Percentiles rank a stretch among this genome's conserved stretches.
Evolutionary conservation across 2,888 invertebrate genomes (phyloP).

Genomic region (Euphydryas editha): DNA sequence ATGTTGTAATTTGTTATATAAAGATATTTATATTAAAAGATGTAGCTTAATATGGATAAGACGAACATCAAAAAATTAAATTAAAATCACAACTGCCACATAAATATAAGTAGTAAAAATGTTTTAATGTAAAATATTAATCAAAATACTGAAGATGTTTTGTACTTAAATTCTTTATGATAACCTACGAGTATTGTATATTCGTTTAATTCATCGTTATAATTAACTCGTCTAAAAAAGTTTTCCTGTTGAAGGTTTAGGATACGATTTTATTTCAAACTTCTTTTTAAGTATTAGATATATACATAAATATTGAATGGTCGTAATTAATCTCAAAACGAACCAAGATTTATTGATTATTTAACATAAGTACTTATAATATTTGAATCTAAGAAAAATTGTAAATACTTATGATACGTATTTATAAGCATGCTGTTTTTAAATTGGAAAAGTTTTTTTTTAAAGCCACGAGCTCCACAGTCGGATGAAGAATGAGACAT

Average conservation of each 20-base stretch:
- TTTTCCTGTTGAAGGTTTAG: conserved; percentile 40
- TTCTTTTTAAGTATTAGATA: conserved; percentile 34
- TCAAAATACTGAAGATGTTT: conserved; percentile 66
- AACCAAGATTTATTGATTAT: conserved; percentile 58
- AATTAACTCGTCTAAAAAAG: conserved; percentile 32
- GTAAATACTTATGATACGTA: conserved; percentile 76
- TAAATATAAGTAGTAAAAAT: conserved; percentile 76
- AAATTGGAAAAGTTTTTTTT: conserved; percentile 51
- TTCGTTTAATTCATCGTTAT: conserved; percentile 49
- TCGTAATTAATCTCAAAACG: conserved; percentile 49
- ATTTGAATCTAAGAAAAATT: conserved; percentile 64
- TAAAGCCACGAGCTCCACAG: conserved; percentile 50
- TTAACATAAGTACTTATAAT: conserved; percentile 47
- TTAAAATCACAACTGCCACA: conserved; percentile 79
- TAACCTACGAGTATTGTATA: conserved; percentile 42
- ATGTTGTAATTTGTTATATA: conserved; percentile 70
- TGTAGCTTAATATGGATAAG: conserved; percentile 66
- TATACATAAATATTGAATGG: conserved; percentile 39
- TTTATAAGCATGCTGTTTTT: conserved; percentile 73
- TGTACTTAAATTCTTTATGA: conserved; percentile 70
- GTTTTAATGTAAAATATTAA: conserved; percentile 71
- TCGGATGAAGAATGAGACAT: conserved; percentile 40
- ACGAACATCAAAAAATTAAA: conserved; percentile 64
- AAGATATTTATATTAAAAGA: conserved; percentile 66
- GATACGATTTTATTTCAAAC: conserved; percentile 36